phyloP scores from a whole-genome alignment of 2,797 vertebrate species.

The Phalloptychus januarius region DNA sequence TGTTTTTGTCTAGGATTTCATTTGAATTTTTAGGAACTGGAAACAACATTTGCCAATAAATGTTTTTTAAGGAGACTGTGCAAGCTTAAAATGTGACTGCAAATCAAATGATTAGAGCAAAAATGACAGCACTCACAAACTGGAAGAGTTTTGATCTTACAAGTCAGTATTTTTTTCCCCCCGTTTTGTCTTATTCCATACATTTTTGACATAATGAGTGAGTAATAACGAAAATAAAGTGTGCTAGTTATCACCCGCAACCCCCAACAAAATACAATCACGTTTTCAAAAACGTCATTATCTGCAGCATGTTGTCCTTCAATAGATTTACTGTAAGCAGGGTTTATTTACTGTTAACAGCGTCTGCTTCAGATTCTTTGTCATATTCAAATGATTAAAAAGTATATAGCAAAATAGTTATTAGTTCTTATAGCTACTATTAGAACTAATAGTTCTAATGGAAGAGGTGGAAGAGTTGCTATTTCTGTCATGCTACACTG shows the following conservation, averaged over 20 bases:
- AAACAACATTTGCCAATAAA: too few relatives aligned
- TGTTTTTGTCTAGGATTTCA: too few relatives aligned
- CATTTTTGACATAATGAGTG: not conserved
- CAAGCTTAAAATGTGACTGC: not conserved
- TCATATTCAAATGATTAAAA: not conserved
- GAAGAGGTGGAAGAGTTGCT: not conserved
- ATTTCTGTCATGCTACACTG: not conserved
- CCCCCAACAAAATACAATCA: not conserved
- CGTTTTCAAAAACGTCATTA: not conserved
- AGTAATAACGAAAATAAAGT: not conserved
- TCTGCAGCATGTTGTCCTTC: not conserved
- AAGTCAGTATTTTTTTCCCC: not conserved
- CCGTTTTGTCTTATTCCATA: not conserved
- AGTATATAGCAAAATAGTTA: not conserved
- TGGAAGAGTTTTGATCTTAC: not conserved
- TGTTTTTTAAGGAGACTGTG: too few relatives aligned
- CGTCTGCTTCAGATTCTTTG: not conserved
- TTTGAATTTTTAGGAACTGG: too few relatives aligned
- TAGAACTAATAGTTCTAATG: too few relatives aligned
- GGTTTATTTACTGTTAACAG: constrained; percentile 3
- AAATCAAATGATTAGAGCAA: not conserved
- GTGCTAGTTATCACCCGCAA: not conserved
- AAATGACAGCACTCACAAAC: not conserved
- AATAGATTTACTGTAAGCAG: constrained; percentile 4
- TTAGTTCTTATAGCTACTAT: too few relatives aligned